Percentiles rank a stretch among this genome's conserved stretches.
Conservation (phyloP, 2,113 vertebrate genomes). For the Trichomycterus rosablanca region DNA sequence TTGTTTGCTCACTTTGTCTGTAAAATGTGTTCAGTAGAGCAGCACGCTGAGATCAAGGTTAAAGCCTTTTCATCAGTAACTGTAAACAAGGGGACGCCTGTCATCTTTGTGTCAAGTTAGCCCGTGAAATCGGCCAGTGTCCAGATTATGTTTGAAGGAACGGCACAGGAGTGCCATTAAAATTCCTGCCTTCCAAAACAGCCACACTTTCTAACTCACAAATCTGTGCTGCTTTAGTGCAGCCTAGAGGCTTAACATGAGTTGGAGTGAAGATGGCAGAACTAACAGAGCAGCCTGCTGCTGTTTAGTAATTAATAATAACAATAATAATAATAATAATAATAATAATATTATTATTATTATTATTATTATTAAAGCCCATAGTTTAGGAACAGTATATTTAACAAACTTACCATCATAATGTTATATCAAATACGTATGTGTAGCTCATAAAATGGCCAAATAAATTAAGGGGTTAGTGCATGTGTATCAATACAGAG, state of each 20-base stretch:
- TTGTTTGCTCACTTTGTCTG: no score
- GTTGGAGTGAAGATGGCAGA: slow-evolving; percentile 9
- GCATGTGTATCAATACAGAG: no score
- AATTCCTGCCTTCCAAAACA: slow-evolving; percentile 6
- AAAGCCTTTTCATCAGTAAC: neutral
- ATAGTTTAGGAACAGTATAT: no score
- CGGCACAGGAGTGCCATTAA: neutral
- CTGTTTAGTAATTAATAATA: no score
- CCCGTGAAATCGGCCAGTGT: slow-evolving; percentile 6
- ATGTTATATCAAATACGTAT: no score
- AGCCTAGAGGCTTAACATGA: slow-evolving; percentile 29
- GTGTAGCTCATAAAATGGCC: no score
- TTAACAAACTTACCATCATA: no score
- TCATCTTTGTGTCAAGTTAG: neutral
- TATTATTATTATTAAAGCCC: no score
- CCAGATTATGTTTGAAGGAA: slow-evolving; percentile 2
- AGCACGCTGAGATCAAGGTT: neutral
- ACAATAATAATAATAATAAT: no score
- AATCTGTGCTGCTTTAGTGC: slow-evolving; percentile 1
- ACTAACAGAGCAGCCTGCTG: slow-evolving; percentile 16
- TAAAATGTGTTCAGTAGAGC: no score
- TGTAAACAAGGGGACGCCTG: neutral
- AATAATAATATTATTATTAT: no score
- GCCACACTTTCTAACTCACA: neutral
- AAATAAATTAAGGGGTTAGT: no score